Evolutionary conservation across 1,140 invertebrate genomes (phyloP).

Genomic region (Thalassaphorura encarpata): DNA sequence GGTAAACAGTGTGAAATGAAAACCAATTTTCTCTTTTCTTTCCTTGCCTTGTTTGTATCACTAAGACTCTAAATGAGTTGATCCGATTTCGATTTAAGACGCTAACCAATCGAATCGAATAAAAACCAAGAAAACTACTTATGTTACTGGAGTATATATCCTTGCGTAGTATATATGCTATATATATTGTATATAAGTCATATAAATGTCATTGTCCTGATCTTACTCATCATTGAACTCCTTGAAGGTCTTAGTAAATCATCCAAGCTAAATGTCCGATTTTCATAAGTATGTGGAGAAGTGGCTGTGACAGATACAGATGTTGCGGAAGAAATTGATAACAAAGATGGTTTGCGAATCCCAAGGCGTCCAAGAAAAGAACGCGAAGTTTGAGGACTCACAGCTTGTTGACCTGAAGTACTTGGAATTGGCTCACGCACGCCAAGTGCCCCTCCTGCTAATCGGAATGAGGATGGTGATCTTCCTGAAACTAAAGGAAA

Average conservation of each 20-base stretch:
- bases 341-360: conserved; percentile 66
- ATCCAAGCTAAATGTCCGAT: conserved; percentile 67
- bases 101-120: no score
- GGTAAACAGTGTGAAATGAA: no score
- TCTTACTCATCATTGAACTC: conserved; percentile 34
- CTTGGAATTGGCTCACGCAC: conserved; percentile 28
- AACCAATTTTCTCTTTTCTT: no score
- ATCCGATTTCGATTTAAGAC: no score
- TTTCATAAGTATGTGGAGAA: conserved; percentile 39
- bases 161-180: no score
- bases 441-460: conserved; percentile 33
- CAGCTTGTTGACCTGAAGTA: conserved; percentile 38
- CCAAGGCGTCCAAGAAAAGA: conserved; percentile 61
- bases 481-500: conserved; percentile 24
- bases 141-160: no score
- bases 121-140: no score
- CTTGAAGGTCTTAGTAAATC: conserved; percentile 63
- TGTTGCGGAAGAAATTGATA: conserved; percentile 49
- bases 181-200: no score
- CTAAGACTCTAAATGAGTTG: no score
- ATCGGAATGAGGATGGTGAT: conserved; percentile 31
- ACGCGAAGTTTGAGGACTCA: conserved; percentile 40
- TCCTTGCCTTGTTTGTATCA: no score
- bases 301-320: conserved; percentile 33
- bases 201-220: not conserved